Conservation (phyloP, 2,797 vertebrate genomes). For the Lophotriccus pileatus region DNA sequence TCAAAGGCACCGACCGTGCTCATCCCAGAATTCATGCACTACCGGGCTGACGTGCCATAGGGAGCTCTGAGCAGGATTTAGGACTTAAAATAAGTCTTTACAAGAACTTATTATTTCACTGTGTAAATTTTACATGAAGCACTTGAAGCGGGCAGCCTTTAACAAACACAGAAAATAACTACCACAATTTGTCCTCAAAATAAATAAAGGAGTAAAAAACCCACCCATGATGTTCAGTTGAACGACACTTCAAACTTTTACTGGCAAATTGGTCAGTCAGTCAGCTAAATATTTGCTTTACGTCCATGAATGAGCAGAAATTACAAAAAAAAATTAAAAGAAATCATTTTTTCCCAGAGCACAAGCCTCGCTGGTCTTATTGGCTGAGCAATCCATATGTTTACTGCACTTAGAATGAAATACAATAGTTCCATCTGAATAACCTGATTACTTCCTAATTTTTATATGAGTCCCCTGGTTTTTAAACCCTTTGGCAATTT, state of each 20-base stretch:
- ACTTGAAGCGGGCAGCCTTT: not conserved
- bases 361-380: not conserved
- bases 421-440: not conserved
- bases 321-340: constrained; percentile 5
- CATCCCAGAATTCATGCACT: not conserved
- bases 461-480: constrained; percentile 46
- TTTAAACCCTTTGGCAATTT: constrained; percentile 60
- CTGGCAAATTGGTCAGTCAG: not conserved
- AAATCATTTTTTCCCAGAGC: not conserved
- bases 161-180: not conserved
- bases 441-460: constrained; percentile 43
- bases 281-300: not conserved
- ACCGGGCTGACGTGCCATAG: not conserved
- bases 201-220: not conserved
- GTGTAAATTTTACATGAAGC: not conserved
- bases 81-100: not conserved
- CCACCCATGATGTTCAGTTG: not conserved
- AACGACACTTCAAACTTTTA: not conserved
- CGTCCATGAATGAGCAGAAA: not conserved
- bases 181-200: not conserved
- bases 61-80: not conserved
- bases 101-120: not conserved
- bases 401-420: constrained; percentile 34
- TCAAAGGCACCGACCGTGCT: not conserved
- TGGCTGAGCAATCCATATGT: constrained; percentile 48